Evolutionary conservation across 2,113 vertebrate species (phyloP).

Genomic region (Sminthopsis crassicaudata): DNA sequence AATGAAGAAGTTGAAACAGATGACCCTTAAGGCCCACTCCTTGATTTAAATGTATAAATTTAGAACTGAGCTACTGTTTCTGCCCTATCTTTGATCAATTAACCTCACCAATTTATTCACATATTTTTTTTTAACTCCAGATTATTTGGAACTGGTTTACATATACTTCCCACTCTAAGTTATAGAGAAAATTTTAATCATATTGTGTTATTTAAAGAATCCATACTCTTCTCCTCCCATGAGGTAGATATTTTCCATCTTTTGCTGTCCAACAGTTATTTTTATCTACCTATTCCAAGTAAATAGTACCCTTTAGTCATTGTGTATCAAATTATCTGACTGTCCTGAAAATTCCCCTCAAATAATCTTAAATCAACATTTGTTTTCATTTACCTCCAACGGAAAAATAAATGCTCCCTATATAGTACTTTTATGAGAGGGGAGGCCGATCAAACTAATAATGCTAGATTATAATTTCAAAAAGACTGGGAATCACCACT

Average conservation of each 20-base stretch:
- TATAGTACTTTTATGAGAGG: background rate
- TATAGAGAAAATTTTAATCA: background rate
- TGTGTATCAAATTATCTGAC: background rate
- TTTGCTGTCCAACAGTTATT: fast-evolving
- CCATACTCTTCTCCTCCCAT: background rate
- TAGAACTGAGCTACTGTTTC: background rate
- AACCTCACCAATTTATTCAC: background rate
- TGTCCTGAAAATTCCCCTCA: background rate
- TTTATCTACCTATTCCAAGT: fast-evolving
- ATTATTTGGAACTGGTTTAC: fast-evolving
- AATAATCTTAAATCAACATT: background rate
- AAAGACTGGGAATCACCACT: background rate
- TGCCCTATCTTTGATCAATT: background rate
- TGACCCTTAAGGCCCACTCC: background rate
- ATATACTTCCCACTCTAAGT: fast-evolving
- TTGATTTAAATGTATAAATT: background rate
- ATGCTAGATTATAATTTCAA: background rate
- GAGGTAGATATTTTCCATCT: background rate
- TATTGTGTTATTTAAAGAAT: fast-evolving
- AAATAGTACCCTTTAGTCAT: background rate
- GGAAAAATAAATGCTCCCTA: background rate
- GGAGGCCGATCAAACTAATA: background rate
- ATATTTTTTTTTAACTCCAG: background rate
- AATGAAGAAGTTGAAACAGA: background rate
- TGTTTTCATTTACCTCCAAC: background rate